phyloP scores from a whole-genome alignment of 2,797 vertebrate species.

The Meda fulgida region DNA sequence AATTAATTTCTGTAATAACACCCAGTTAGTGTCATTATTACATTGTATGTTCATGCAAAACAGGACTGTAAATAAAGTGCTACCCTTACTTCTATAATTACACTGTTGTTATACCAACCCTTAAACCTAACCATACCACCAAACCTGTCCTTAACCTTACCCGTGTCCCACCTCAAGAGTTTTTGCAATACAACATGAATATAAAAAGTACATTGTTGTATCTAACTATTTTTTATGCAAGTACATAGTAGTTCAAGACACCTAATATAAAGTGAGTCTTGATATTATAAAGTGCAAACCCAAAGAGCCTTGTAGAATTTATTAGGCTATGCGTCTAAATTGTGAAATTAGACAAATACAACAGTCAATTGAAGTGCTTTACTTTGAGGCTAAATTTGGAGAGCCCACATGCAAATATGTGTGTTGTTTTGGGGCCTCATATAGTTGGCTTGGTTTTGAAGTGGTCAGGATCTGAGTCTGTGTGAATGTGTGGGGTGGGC shows the following conservation, averaged over 20 bases:
- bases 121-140: not conserved
- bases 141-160: not conserved
- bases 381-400: constrained; percentile 56
- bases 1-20: not conserved
- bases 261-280: not conserved
- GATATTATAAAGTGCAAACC: not conserved
- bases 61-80: no score
- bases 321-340: constrained; percentile 5
- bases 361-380: constrained; percentile 25
- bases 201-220: no score
- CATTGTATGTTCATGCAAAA: no score
- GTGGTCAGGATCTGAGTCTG: constrained; percentile 59
- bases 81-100: not conserved
- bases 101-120: not conserved
- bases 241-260: not conserved
- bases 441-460: constrained; percentile 64
- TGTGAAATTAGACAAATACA: constrained; percentile 26
- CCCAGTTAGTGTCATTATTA: no score
- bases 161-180: not conserved
- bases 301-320: not conserved
- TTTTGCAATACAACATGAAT: not conserved
- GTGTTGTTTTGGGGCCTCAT: constrained; percentile 60
- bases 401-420: constrained; percentile 56
- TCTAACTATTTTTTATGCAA: no score
- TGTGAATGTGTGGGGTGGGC: constrained; percentile 49